A percentile compares a stretch with the other conserved stretches of the same genome.
Evolutionary conservation across 2,797 vertebrate species (phyloP).

Genomic region (Urocyon cinereoargenteus): DNA sequence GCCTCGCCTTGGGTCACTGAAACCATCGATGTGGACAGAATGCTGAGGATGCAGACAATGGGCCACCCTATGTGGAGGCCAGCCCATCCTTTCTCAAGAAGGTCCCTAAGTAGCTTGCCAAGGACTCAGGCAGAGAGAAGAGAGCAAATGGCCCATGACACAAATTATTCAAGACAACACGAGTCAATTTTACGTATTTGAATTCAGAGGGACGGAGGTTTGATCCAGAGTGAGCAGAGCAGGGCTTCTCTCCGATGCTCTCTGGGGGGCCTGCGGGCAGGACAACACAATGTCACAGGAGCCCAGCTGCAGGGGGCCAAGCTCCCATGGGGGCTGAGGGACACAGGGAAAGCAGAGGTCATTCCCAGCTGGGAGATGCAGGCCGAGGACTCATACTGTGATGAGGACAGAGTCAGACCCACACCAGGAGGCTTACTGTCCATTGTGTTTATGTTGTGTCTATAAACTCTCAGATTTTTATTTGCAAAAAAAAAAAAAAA

Average conservation of each 20-base stretch:
- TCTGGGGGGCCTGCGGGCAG: neutral
- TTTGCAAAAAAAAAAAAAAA: neutral
- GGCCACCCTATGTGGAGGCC: neutral
- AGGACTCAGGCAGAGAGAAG: neutral
- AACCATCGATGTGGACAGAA: neutral
- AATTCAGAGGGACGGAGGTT: neutral
- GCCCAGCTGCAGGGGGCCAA: too few species aligned
- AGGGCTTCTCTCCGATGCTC: too few species aligned
- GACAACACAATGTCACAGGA: neutral
- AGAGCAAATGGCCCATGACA: conserved; percentile 27
- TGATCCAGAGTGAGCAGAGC: neutral
- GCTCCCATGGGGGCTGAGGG: neutral
- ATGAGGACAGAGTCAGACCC: neutral
- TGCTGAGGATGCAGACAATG: too few species aligned
- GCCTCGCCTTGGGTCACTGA: neutral
- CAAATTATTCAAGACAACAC: conserved; percentile 43
- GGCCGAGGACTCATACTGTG: neutral
- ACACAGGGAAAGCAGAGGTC: neutral
- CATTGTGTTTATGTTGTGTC: too few species aligned
- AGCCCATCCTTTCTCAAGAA: neutral
- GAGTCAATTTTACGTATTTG: neutral
- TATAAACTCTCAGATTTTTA: neutral
- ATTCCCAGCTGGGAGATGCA: neutral
- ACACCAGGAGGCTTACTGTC: neutral
- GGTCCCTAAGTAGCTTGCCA: neutral